phyloP scores from a whole-genome alignment of 2,888 invertebrate genomes.

The Eupithecia exiguata region DNA sequence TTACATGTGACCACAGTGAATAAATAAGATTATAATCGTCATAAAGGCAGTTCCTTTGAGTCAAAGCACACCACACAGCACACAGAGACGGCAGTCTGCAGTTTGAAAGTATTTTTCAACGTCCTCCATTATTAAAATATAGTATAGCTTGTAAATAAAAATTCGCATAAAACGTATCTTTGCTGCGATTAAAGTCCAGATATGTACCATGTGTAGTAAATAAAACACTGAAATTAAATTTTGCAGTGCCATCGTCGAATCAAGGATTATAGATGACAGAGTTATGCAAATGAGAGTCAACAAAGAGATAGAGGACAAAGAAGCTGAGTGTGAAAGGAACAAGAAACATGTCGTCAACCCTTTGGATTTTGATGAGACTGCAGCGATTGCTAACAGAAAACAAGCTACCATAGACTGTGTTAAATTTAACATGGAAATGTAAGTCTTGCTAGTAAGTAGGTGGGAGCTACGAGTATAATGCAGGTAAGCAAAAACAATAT shows the following conservation, averaged over 20 bases:
- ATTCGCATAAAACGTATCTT: no score
- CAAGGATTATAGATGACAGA: constrained; percentile 62
- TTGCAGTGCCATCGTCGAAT: constrained; percentile 60
- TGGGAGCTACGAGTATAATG: neutral
- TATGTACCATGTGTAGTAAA: no score
- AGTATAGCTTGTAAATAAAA: no score
- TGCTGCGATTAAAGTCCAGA: no score
- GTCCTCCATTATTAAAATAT: no score
- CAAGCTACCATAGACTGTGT: constrained; percentile 46
- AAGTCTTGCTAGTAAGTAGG: constrained; percentile 39
- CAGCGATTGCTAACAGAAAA: constrained; percentile 36
- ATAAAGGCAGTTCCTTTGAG: no score
- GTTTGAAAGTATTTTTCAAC: no score
- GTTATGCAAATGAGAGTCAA: constrained; percentile 60
- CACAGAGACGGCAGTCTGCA: no score
- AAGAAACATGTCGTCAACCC: constrained; percentile 22
- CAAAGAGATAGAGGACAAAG: constrained; percentile 51
- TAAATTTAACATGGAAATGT: constrained; percentile 59
- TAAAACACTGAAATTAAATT: neutral
- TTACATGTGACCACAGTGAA: neutral
- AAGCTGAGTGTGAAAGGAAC: constrained; percentile 42
- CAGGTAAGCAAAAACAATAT: neutral
- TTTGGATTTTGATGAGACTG: constrained; percentile 15
- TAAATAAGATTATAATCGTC: no score
- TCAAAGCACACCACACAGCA: no score